Evolutionary conservation across 1,140 invertebrate species (phyloP).

Genomic region (Drosophila trapezifrons): DNA sequence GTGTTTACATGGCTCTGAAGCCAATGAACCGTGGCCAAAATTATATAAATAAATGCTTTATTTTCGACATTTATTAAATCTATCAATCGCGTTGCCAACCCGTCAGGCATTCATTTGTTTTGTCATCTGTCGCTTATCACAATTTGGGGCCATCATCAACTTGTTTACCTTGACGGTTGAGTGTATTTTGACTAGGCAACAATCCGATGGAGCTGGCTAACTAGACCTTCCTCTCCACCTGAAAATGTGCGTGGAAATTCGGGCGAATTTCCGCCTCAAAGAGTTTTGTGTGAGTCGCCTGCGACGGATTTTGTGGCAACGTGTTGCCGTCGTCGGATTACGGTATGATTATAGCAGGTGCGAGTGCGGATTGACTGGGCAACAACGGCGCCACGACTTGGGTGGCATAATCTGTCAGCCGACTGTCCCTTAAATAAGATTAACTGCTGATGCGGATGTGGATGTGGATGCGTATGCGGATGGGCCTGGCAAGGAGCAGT

Average conservation of each 20-base stretch:
- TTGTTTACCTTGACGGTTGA: constrained; percentile 31
- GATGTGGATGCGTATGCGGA: constrained; percentile 2
- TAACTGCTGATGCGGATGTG: constrained; percentile 47
- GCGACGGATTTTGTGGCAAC: constrained; percentile 38
- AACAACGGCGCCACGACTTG: constrained; percentile 9
- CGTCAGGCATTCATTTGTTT: constrained; percentile 19
- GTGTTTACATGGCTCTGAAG: background rate
- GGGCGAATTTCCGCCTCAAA: constrained; percentile 38
- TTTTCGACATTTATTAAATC: constrained; percentile 20
- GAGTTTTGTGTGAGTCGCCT: constrained; percentile 31
- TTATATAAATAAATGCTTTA: constrained; percentile 5
- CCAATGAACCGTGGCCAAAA: background rate
- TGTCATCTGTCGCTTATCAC: constrained; percentile 30
- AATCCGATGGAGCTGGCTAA: constrained; percentile 7
- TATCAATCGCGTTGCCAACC: constrained; percentile 22
- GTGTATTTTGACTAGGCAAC: constrained; percentile 24
- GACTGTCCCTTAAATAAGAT: constrained; percentile 70
- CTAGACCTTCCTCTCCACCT: background rate
- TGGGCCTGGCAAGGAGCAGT: constrained; percentile 21
- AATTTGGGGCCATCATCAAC: constrained; percentile 28
- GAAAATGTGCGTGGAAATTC: constrained; percentile 29
- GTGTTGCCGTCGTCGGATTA: constrained; percentile 42
- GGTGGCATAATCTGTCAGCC: constrained; percentile 51
- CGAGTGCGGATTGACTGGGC: constrained; percentile 43
- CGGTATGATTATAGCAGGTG: constrained; percentile 59